Evolutionary conservation across 2,888 invertebrate species (phyloP), one percentile per base, ranked within the genome.

Genomic region (Myopa tessellatipennis): DNA sequence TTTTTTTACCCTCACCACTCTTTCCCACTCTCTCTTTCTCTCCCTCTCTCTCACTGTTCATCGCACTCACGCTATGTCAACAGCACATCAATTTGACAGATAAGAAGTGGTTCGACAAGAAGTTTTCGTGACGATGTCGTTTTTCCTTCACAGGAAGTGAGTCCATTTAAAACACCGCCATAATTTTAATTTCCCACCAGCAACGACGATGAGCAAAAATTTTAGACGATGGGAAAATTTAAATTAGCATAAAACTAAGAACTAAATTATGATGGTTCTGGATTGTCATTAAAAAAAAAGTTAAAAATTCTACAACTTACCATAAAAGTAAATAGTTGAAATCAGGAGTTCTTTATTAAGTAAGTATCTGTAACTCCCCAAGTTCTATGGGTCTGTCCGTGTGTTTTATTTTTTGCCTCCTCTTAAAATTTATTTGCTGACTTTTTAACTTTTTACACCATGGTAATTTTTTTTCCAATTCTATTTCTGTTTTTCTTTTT

Each of bases 71-170:
- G 26, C 26, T 2, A 26, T 26, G 26, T 26, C 26, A 26, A 26
- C 26, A 26, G 1, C 26, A 26, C 26, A 26, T 18, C 5, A 16
- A 55, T 70, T 70, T 70, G 55, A 70, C 36, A 55, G 36, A 7
- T 55, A 55, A 34, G 34, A 70, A 36, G 26, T 55, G n/a, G 70
- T 70, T 55, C 70, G 36, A 55, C 70, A 16, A 34, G 52, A 70
- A 70, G 36, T 55, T 70, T 70, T n/a, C 52, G 34, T 55, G 55
- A 12, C 52, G 8, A n/a, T 10, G 34, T 55, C 36, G 36, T 16
- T 36, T 26, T 55, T 52, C 65, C 16, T 70, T 16, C 34, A n/a
- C 55, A 70, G 55, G 70, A 70, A 70, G 70, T 36, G 12, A 36
- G 70, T 55, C 34, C 10, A 38, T 65, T 70, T 52, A 26, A 70